Percentiles rank a stretch among this genome's conserved stretches.
These are phyloP conservation scores for Dryoscopus gambensis DNA, from an alignment of 2,113 vertebrate genomes.

Conservation along the genomic window DNA sequence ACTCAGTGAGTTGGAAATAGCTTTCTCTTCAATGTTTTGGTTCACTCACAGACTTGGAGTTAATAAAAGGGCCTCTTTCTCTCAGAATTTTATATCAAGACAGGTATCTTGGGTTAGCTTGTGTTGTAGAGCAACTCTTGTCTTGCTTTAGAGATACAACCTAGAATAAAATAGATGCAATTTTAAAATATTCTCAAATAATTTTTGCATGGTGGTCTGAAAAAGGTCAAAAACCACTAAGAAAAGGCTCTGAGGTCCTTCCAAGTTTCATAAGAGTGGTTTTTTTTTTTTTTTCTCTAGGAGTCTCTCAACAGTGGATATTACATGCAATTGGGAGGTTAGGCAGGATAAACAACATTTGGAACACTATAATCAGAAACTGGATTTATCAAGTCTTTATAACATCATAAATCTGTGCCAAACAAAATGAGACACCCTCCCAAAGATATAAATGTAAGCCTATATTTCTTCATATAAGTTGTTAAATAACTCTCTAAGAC, in stretches of 20 bases:
- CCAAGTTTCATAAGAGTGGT: background rate
- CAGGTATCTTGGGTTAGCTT: background rate
- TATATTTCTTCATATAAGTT: conserved; percentile 51
- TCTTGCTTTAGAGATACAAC: background rate
- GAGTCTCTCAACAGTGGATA: background rate
- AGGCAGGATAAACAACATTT: background rate
- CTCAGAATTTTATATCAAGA: background rate
- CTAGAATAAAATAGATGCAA: no score
- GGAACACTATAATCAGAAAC: background rate
- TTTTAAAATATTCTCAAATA: background rate
- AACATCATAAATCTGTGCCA: background rate
- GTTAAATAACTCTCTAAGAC: conserved; percentile 43
- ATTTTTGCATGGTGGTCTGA: background rate
- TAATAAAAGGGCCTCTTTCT: background rate
- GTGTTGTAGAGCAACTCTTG: background rate
- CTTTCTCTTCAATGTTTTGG: background rate
- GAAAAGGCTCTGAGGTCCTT: background rate
- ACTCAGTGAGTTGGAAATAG: no score
- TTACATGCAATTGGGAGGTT: background rate
- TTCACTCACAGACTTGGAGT: background rate
- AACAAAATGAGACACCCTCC: background rate
- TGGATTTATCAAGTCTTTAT: background rate
- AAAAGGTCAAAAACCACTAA: background rate
- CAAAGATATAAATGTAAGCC: conserved; percentile 24
- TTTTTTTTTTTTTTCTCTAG: background rate